Evolutionary conservation across 2,888 invertebrate genomes (phyloP), one percentile per base, ranked within the genome.

Genomic region (Tromatobia lineatoria): DNA sequence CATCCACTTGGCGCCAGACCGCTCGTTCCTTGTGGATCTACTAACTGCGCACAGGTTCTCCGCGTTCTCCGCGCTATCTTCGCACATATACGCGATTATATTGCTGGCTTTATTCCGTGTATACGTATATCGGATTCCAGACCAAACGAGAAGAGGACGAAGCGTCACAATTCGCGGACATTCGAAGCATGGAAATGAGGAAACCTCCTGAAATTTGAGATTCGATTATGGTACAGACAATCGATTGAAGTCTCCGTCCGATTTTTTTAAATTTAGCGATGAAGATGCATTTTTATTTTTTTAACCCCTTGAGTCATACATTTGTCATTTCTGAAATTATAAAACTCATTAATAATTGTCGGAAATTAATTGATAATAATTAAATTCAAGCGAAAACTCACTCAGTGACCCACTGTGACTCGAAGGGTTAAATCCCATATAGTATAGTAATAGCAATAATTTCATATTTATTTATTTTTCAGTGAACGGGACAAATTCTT

Each of bases 1-100:
- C 90, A 92, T 91, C 90, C 88, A 90, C 89, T 91, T 90, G 92
- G 92, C 92, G 93, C 92, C 92, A 91, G 90, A 88, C 85, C 81
- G 85, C 90, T 91, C 89, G 90, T 91, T 91, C 86, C 75, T 87
- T 88, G 83, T 59, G 78, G 54, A 64, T 45, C 25, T 66, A 54
- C 66, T 66, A 13, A 61, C 47, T 15, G 54, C 45, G 3, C 23
- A 52, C 70, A 70, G 73, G 71, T 80, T 38, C 61, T 67, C 70
- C 66, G 34, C 50, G 74, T 73, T 71, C 66, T 20, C 73, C 47
- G 57, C 57, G 70, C 15, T 45, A 45, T 45, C 45, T 45, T 29
- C 42, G 34, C 69, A 34, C 25, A 61, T 42, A n/a, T 34, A 8
- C 38, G 38, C 13, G 69, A 47, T 54, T 75, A 50, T 34, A 25